These are phyloP conservation scores for Athalia rosae DNA, from an alignment of 2,888 invertebrate genomes.

Conservation along the genomic window DNA sequence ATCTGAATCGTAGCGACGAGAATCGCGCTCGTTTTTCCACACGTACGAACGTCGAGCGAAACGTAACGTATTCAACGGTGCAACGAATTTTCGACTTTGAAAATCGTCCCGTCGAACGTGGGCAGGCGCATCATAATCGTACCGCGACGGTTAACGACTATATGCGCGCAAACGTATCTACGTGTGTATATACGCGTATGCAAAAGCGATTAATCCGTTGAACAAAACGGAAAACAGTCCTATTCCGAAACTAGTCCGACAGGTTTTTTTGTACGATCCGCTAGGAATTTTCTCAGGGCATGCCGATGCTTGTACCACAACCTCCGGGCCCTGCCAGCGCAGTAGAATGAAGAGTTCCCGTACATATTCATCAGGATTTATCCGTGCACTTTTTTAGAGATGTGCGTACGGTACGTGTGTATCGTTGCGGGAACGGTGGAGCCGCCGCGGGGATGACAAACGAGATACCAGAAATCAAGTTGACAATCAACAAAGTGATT, in stretches of 20 bases:
- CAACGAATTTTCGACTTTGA: not conserved
- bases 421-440: slow-evolving; percentile 18
- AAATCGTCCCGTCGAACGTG: not conserved
- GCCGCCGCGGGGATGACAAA: slow-evolving; percentile 38
- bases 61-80: not conserved
- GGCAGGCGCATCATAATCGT: not conserved
- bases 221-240: slow-evolving; percentile 42
- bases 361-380: not conserved
- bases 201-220: slow-evolving; percentile 39
- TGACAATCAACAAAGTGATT: slow-evolving; percentile 41
- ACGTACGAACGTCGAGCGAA: too few species aligned
- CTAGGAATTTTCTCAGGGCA: slow-evolving; percentile 39
- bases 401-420: not conserved
- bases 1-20: too few species aligned
- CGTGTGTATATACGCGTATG: not conserved
- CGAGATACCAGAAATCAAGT: slow-evolving; percentile 41
- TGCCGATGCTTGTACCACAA: not conserved
- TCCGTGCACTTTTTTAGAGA: not conserved
- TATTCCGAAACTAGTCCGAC: slow-evolving; percentile 35
- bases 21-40: too few species aligned
- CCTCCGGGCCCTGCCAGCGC: not conserved
- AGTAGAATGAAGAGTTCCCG: not conserved
- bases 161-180: too few species aligned
- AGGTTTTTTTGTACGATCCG: slow-evolving; percentile 36
- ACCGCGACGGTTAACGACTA: slow-evolving; percentile 41